phyloP scores from a whole-genome alignment of 1,140 invertebrate genomes.

The Theocolax elegans region DNA sequence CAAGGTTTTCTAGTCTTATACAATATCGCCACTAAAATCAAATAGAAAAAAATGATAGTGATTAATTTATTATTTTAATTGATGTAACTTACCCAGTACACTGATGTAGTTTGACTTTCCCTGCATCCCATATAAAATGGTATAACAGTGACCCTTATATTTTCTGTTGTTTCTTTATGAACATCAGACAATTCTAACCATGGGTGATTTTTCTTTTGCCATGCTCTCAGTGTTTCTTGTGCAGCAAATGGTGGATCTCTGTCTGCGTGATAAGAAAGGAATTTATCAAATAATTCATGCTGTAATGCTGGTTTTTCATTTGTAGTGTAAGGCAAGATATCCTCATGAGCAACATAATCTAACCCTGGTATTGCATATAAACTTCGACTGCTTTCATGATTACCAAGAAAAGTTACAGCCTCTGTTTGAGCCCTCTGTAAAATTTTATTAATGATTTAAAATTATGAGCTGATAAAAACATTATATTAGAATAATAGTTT shows the following conservation, averaged over 20 bases:
- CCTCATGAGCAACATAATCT: constrained; percentile 97
- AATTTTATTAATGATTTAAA: constrained; percentile 25
- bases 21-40: constrained; percentile 91
- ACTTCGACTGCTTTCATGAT: constrained; percentile 92
- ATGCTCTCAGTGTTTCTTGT: constrained; percentile 90
- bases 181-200: constrained; percentile 97
- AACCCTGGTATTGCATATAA: constrained; percentile 94
- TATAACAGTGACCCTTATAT: constrained; percentile 94
- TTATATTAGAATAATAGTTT: constrained; percentile 71
- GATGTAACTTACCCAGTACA: constrained; percentile 90
- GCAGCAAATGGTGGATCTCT: constrained; percentile 89
- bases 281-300: constrained; percentile 97
- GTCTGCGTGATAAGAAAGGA: constrained; percentile 83
- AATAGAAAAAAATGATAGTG: neutral
- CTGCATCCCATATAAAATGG: constrained; percentile 97
- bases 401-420: constrained; percentile 96
- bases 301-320: constrained; percentile 86
- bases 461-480: constrained; percentile 20
- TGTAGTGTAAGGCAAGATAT: constrained; percentile 88
- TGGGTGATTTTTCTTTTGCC: constrained; percentile 98
- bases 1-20: constrained; percentile 94
- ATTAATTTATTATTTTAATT: neutral
- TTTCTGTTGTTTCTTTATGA: constrained; percentile 97
- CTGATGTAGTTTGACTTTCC: constrained; percentile 86
- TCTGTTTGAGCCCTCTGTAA: constrained; percentile 92